Evolutionary conservation across 2,113 vertebrate genomes (phyloP), one percentile per base, ranked within the genome.

Genomic region (Struthidea cinerea): DNA sequence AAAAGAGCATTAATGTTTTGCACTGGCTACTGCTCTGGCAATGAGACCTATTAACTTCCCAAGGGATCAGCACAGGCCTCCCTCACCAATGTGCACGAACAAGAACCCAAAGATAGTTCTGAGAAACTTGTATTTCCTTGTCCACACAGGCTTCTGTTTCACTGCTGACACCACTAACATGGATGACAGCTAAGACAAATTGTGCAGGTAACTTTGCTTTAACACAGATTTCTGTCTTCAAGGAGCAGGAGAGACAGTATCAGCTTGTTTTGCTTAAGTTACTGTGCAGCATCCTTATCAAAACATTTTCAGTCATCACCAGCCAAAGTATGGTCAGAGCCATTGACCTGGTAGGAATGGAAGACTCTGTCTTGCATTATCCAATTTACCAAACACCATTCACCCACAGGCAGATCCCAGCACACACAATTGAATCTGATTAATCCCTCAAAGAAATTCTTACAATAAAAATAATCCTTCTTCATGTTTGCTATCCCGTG

Each of bases 41-140:
- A 24, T 26, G 14, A 52, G 37, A 61, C 5, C 8, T 7, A 17
- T 61, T 56, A 44, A 41, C 9, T 10, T 52, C 15, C 19, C 9
- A 55, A 22, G 12, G 13, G 32, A 53, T 20, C n/a, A 64, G 6
- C 10, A 26, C 1, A 7, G 9, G 7, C 12, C 7, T 84, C 28
- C 24, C 10, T 57, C 21, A n/a, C 8, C 9, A 19, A 1, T 7
- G 7, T 19, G 4, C 6, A 23, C 11, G 6, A 52, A 18, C 3
- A 21, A 83, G 28, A 20, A n/a, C 22, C 9, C 44, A 37, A 27
- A 49, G 35, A 30, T 11, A 13, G 4, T 46, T 77, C 33, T 53
- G 35, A 67, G 39, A 15, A 23, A 55, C 3, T 50, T 82, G 3
- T 10, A 7, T 37, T 17, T 20, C 14, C 35, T 13, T 30, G 21